Evolutionary conservation across 2,888 invertebrate species (phyloP), one percentile per base, ranked within the genome.

Genomic region (Dusona sp.): DNA sequence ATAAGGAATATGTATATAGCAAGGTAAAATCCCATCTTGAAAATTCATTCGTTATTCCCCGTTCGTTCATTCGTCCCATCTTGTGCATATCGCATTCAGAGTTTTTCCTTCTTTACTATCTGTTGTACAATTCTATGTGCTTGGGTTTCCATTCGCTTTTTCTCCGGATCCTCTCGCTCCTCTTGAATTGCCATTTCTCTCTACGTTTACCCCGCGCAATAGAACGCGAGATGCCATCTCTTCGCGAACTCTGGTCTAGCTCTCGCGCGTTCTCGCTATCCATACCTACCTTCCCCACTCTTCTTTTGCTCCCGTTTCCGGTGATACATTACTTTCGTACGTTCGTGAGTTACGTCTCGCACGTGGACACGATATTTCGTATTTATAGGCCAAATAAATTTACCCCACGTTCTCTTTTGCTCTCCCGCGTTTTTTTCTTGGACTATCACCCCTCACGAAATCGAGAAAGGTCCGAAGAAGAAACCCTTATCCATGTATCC

Each of bases 361-460:
- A 88, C 86, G 88, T 87, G 88, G 85, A 88, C 88, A 87, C 87
- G 86, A 88, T 87, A 85, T 86, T 87, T 88, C 82, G 87, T 89
- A 88, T 88, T 88, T 89, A 89, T 88, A 88, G 88, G 88, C 84
- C 78, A 84, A 88, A 88, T 89, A 87, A 89, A 89, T 89, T 88
- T 87, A 80, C 84, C 73, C 81, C 77, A 64, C 85, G 85, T 87
- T 75, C 83, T 78, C 84, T 74, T 64, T 81, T 51, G 85, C 86
- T 79, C 81, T 74, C 42, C 45, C 81, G 73, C 84, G 78, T 79
- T 81, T 84, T 86, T 77, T 83, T 54, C 70, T 65, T 48, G 83
- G 68, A 67, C 84, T 54, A 74, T 86, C 80, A 78, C 51, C 70
- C 84, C 45, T 81, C 25, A 67, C 25, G 36, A 25, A 54, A 70